A percentile compares a stretch with the other conserved stretches of the same genome.
Conservation (phyloP, 37 sponge, comb jelly and placozoan species). For the Lycopodina hypogea region DNA sequence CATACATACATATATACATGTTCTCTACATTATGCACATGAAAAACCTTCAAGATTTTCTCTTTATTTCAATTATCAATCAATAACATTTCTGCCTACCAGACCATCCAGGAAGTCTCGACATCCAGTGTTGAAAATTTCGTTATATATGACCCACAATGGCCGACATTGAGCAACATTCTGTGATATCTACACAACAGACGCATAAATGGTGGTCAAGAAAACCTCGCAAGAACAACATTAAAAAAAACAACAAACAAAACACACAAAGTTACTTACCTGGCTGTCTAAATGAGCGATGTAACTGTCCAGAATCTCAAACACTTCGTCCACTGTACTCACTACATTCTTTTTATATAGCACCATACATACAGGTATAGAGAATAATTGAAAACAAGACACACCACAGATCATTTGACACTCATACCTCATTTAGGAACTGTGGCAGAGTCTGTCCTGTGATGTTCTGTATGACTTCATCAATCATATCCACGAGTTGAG, state of each 20-base stretch:
- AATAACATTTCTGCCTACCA: slow-evolving; percentile 37
- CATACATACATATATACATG: too few species aligned
- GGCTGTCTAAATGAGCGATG: slow-evolving; percentile 9
- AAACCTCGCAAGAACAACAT: too few species aligned
- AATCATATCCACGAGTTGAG: background rate
- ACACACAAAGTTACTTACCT: slow-evolving; percentile 5
- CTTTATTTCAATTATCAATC: too few species aligned
- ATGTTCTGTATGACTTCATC: slow-evolving; percentile 8
- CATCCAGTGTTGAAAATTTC: slow-evolving; percentile 44
- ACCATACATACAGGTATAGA: background rate
- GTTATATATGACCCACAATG: slow-evolving; percentile 44
- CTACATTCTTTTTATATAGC: slow-evolving; percentile 5
- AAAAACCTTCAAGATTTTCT: too few species aligned
- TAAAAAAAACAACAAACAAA: too few species aligned
- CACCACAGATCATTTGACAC: slow-evolving; percentile 13
- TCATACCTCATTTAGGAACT: slow-evolving; percentile 5
- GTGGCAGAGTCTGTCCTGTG: slow-evolving; percentile 9
- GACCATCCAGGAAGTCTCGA: slow-evolving; percentile 49
- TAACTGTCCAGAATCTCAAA: background rate
- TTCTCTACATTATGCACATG: too few species aligned
- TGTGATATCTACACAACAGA: slow-evolving; percentile 24
- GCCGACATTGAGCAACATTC: slow-evolving; percentile 46
- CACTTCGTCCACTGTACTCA: background rate
- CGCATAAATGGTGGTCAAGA: background rate
- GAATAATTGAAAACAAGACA: background rate